Conservation (phyloP, 1,140 invertebrate species). For the Lordiphosa collinella region DNA sequence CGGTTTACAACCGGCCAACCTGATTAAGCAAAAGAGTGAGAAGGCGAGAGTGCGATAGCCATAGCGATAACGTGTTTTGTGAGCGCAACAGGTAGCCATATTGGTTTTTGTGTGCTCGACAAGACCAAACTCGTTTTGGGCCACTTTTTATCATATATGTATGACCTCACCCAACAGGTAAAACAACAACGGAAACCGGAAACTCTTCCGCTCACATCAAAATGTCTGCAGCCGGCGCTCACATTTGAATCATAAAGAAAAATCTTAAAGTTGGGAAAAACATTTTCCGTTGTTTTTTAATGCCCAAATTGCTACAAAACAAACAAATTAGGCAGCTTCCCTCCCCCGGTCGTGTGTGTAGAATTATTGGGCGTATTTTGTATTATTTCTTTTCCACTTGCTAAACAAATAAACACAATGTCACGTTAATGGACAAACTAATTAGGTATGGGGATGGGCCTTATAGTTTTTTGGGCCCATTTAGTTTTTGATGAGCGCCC, state of each 20-base stretch:
- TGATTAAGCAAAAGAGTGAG: conserved; percentile 30
- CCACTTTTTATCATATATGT: conserved; percentile 20
- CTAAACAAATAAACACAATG: conserved; percentile 64
- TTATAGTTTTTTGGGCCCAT: conserved; percentile 22
- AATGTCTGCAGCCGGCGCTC: conserved; percentile 27
- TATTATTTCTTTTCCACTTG: conserved; percentile 54
- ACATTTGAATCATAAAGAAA: conserved; percentile 42
- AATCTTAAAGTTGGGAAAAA: conserved; percentile 22
- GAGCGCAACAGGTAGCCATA: conserved; percentile 61
- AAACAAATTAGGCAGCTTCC: conserved; percentile 56
- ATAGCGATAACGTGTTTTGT: conserved; percentile 60
- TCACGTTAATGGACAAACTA: conserved; percentile 71
- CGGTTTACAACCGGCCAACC: conserved; percentile 28
- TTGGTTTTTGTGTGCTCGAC: conserved; percentile 6
- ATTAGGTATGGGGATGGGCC: conserved; percentile 38
- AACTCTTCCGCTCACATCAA: conserved; percentile 43
- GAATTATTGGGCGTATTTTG: conserved; percentile 49
- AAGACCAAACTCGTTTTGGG: conserved; percentile 7
- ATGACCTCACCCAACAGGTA: conserved; percentile 57
- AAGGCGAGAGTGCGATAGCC: conserved; percentile 36
- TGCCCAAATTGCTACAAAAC: conserved; percentile 44
- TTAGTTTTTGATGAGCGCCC: conserved; percentile 6
- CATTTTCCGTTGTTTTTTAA: conserved; percentile 47
- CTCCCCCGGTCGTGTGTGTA: conserved; percentile 20
- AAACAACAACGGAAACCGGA: conserved; percentile 69